These are phyloP conservation scores for Lasioglossum leucozonium DNA, from an alignment of 2,888 invertebrate species.

Conservation along the genomic window DNA sequence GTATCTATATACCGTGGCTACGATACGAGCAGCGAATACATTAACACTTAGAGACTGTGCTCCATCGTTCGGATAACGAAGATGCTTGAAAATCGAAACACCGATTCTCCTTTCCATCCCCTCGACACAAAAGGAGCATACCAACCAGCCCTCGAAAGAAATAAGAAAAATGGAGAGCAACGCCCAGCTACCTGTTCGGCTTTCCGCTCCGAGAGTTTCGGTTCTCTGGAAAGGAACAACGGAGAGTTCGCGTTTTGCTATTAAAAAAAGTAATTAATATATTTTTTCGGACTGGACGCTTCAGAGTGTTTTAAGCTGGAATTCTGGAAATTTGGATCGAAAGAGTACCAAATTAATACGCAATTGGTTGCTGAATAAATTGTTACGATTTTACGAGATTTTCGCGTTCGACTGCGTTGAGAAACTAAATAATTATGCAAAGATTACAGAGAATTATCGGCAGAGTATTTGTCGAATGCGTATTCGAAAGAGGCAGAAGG, in stretches of 20 bases:
- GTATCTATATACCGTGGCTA: conserved; percentile 30
- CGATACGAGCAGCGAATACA: conserved; percentile 32
- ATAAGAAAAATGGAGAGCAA: neutral
- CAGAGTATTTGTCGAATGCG: neutral
- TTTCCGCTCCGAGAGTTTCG: neutral
- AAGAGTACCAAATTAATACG: too few relatives aligned
- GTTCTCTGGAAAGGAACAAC: neutral
- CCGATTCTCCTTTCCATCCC: neutral
- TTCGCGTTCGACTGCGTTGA: neutral
- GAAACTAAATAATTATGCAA: neutral
- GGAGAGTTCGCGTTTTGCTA: neutral
- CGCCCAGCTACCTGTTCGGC: neutral
- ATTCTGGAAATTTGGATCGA: neutral
- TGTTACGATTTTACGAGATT: neutral
- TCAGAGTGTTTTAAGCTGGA: neutral
- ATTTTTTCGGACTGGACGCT: neutral
- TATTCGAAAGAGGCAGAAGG: neutral
- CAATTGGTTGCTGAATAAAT: too few relatives aligned
- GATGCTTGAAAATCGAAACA: neutral
- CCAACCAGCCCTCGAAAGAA: neutral
- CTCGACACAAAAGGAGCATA: neutral
- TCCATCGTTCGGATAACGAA: neutral
- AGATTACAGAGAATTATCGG: neutral
- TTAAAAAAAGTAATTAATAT: neutral
- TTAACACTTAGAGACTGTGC: neutral